phyloP scores from a whole-genome alignment of 2,797 vertebrate genomes.

The Gymnothorax javanicus region DNA sequence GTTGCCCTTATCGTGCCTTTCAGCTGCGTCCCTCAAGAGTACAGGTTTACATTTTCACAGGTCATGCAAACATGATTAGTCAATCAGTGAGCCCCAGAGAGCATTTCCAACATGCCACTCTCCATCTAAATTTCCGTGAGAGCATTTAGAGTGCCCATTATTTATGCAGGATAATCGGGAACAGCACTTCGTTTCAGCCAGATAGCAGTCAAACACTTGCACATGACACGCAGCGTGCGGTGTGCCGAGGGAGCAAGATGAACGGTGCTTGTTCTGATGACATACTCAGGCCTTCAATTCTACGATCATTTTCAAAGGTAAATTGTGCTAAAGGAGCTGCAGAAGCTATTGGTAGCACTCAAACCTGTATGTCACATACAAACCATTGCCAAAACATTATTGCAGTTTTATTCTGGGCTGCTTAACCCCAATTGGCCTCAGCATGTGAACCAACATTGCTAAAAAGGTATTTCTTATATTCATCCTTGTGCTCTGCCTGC shows the following conservation, averaged over 20 bases:
- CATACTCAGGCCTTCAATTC: background rate
- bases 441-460: background rate
- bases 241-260: background rate
- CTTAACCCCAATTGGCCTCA: background rate
- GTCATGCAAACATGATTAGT: background rate
- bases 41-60: background rate
- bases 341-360: background rate
- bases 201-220: background rate
- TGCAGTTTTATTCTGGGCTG: background rate
- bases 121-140: background rate
- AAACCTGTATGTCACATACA: background rate
- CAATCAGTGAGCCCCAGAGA: background rate
- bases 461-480: background rate
- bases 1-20: background rate
- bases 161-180: slow-evolving; percentile 6
- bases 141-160: background rate
- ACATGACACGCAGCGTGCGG: background rate
- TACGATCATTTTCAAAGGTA: background rate
- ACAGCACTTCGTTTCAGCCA: slow-evolving; percentile 11
- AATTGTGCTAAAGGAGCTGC: background rate
- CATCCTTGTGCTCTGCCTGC: background rate
- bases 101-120: slow-evolving; percentile 3
- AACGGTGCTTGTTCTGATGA: background rate
- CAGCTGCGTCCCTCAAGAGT: background rate
- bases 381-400: background rate